Evolutionary conservation across 2,113 vertebrate species (phyloP).

Genomic region (Tympanuchus pallidicinctus): DNA sequence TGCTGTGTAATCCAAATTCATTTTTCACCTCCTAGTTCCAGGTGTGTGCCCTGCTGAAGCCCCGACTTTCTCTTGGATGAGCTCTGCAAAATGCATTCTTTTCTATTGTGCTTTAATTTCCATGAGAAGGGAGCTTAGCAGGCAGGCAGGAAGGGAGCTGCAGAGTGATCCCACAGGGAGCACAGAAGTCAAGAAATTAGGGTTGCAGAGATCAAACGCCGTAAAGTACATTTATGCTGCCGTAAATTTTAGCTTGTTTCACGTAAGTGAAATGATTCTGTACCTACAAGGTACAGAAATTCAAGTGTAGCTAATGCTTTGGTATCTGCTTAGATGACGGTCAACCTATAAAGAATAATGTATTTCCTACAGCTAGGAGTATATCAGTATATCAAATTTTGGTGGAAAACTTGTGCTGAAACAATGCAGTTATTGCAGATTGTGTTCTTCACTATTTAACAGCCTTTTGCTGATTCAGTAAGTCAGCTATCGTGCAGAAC

Average conservation of each 20-base stretch:
- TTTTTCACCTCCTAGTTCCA: not conserved
- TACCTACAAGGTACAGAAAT: not conserved
- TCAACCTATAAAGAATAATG: not conserved
- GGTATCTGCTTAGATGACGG: not conserved
- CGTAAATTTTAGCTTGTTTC: not conserved
- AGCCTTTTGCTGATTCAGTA: not conserved
- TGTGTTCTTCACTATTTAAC: not conserved
- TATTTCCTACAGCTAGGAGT: not conserved
- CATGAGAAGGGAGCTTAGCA: not conserved
- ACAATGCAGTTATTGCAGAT: not conserved
- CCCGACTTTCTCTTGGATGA: not conserved
- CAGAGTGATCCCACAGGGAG: not conserved
- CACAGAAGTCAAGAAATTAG: not conserved
- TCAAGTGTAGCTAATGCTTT: not conserved
- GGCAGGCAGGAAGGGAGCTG: not conserved
- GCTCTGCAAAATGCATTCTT: not conserved
- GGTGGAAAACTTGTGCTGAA: not conserved
- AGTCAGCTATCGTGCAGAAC: not conserved
- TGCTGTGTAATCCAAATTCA: not conserved
- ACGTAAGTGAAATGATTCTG: not conserved
- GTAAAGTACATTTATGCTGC: not conserved
- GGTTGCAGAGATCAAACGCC: not conserved
- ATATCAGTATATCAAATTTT: not conserved
- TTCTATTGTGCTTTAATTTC: not conserved
- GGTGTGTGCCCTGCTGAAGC: not conserved